phyloP scores from a whole-genome alignment of 2,888 invertebrate species.

The Quadroppia sp. region DNA sequence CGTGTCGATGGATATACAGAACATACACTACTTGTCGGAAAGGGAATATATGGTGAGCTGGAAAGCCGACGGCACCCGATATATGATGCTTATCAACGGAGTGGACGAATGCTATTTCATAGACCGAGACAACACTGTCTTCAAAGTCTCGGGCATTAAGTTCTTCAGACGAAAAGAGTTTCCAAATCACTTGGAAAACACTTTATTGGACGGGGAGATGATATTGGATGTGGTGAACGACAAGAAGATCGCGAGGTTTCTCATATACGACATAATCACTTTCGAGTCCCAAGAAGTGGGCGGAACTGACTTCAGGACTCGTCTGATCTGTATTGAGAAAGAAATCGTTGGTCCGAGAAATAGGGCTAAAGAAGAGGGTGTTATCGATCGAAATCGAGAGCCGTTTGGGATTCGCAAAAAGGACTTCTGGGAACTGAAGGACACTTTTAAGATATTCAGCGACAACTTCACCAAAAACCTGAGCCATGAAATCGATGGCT shows the following conservation, averaged over 20 bases:
- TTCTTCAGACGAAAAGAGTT: slow-evolving; percentile 74
- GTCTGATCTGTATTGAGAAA: slow-evolving; percentile 68
- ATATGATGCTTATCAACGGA: slow-evolving; percentile 91
- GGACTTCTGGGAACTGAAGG: slow-evolving; percentile 72
- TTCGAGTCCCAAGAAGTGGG: slow-evolving; percentile 75
- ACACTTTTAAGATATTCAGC: slow-evolving; percentile 55
- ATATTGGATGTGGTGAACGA: slow-evolving; percentile 78
- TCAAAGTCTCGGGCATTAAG: slow-evolving; percentile 69
- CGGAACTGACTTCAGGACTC: slow-evolving; percentile 68
- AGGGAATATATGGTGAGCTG: slow-evolving; percentile 94
- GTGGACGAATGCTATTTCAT: slow-evolving; percentile 82
- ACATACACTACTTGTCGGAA: slow-evolving; percentile 67
- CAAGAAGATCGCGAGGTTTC: slow-evolving; percentile 73
- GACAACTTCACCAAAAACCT: slow-evolving; percentile 80
- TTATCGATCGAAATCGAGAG: slow-evolving; percentile 69
- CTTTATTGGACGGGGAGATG: slow-evolving; percentile 94
- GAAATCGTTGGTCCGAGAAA: slow-evolving; percentile 61
- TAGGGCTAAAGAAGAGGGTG: slow-evolving; percentile 69
- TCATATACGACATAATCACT: slow-evolving; percentile 89
- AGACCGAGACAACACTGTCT: slow-evolving; percentile 91
- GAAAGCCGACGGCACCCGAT: slow-evolving; percentile 98
- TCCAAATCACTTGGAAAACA: slow-evolving; percentile 67
- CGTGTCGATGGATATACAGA: slow-evolving; percentile 85
- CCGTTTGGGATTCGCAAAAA: slow-evolving; percentile 87
- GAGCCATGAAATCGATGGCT: slow-evolving; percentile 92